Base-by-base conservation (phyloP, 2,888 invertebrate species). In the Athalia circularis region DNA sequence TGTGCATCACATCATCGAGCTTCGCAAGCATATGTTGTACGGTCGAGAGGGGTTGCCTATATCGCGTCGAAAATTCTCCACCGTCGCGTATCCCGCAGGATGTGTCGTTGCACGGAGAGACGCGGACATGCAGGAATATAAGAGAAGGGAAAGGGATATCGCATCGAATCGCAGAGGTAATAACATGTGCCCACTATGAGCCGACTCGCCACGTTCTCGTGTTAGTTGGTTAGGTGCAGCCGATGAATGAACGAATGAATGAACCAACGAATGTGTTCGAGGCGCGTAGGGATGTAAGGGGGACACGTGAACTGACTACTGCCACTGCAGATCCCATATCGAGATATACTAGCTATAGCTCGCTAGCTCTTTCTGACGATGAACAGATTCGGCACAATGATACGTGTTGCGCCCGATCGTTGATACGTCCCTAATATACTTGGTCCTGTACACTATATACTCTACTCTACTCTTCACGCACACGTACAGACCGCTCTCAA, bases 351-450 rank as follows among this genome's bases (percentile, higher is more conserved):
- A 72, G 72, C 78, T 72, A 50, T 43, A n/a, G n/a, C 50, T 43
- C 7, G 62, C 13, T 54, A 54, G 5, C 43, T 15, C 72, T 72
- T 72, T 78, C 72, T 64, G 54, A 29, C 11, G 29, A 29, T 29
- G 64, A 75, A 29, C 62, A 85, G 83, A 88, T 88, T 86, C 87
- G 82, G 86, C 83, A 85, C 86, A 88, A 87, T 86, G 88, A 88
- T 89, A 88, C 83, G 82, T 82, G 81, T 84, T 83, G 75, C 75
- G 75, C 83, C 82, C 82, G 72, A 81, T 83, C 65, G n/a, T 13
- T 48, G 64, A 68, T 50, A 54, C 52, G 52, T 43, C 5, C n/a
- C 0, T 6, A 48, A 65, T 65, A 65, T 65, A 65, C 65, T 65
- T 45, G 13, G 65, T 45, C 47, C 13, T 65, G 47, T 65, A 29